Percentiles rank a stretch among this genome's conserved stretches.
Evolutionary conservation across 2,797 vertebrate species (phyloP).

Genomic region (Cygnus olor): DNA sequence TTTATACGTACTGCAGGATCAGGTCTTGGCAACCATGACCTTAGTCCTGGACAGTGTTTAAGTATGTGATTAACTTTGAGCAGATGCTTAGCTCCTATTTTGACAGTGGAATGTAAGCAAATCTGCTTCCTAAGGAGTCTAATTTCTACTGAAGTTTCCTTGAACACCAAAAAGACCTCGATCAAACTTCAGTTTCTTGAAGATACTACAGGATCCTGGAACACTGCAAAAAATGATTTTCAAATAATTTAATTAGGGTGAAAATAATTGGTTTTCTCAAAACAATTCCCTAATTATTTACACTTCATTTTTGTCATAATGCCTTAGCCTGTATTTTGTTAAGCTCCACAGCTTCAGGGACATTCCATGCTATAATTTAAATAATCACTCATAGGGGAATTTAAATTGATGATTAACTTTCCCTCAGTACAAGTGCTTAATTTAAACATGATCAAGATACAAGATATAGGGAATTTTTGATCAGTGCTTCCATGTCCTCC

Average conservation of each 20-base stretch:
- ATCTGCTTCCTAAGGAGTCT: constrained; percentile 48
- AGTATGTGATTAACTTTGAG: constrained; percentile 36
- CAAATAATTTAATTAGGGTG: background rate
- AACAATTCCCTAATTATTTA: background rate
- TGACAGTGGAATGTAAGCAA: constrained; percentile 70
- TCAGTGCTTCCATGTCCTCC: background rate
- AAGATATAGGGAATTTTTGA: background rate
- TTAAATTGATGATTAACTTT: background rate
- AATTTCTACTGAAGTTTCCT: constrained; percentile 49
- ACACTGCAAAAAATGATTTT: background rate
- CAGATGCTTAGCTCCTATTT: constrained; percentile 56
- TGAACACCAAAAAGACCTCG: constrained; percentile 7
- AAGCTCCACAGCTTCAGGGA: background rate
- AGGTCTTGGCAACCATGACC: constrained; percentile 61
- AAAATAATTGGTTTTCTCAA: background rate
- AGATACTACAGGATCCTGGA: background rate
- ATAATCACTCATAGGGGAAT: background rate
- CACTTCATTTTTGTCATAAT: background rate
- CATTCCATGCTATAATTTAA: background rate
- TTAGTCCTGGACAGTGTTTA: constrained; percentile 59
- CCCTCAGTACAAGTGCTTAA: background rate
- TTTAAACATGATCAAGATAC: background rate
- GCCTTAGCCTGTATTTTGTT: background rate
- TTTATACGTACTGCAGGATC: constrained; percentile 61
- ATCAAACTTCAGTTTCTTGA: constrained; percentile 21